These are phyloP conservation scores for Colius striatus DNA, from an alignment of 2,113 vertebrate genomes.

Conservation along the genomic window DNA sequence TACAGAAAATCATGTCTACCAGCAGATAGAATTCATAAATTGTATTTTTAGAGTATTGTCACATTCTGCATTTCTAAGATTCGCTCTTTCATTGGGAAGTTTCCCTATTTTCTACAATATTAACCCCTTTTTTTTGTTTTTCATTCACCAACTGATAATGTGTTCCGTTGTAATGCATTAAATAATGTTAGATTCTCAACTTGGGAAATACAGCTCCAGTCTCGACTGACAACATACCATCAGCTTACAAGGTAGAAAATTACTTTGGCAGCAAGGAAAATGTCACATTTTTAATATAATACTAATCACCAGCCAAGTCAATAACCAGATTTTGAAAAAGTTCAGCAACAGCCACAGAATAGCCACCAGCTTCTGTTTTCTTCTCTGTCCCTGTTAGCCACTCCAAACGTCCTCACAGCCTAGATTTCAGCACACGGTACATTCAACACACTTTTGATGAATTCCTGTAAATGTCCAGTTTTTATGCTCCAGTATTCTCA, in stretches of 20 bases:
- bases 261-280: conserved; percentile 20
- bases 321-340: not conserved
- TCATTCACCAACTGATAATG: not conserved
- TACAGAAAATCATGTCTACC: not conserved
- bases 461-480: conserved; percentile 42
- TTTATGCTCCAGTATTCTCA: conserved; percentile 64
- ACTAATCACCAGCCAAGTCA: not conserved
- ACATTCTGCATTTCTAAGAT: not conserved
- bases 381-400: not conserved
- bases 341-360: not conserved
- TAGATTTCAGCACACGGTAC: conserved; percentile 49
- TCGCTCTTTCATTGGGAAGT: not conserved
- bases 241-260: conserved; percentile 25
- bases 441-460: conserved; percentile 48
- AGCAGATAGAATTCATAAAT: not conserved
- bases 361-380: conserved; percentile 7
- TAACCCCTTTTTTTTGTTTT: not conserved
- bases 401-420: not conserved
- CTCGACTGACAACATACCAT: not conserved
- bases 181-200: not conserved
- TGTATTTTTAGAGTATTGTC: not conserved
- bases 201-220: conserved; percentile 22
- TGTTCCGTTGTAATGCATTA: not conserved
- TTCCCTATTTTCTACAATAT: not conserved
- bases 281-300: not conserved